Evolutionary conservation across 2,888 invertebrate genomes (phyloP), one percentile per base, ranked within the genome.

Genomic region (Urechis unicinctus): DNA sequence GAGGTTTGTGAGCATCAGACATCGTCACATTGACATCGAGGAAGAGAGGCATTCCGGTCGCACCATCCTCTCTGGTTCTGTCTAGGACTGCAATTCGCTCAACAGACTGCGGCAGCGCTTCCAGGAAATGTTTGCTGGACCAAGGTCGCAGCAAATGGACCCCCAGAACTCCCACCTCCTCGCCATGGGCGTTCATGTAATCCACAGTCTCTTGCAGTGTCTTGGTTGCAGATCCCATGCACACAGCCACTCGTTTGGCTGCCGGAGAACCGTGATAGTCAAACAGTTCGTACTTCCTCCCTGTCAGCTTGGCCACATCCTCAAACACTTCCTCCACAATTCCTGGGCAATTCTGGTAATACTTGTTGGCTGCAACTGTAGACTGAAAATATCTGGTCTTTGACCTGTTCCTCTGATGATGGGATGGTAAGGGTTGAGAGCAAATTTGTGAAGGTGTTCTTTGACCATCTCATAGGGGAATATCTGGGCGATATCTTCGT

Each of bases 351-450:
- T 21, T 44, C 45, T 58, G 43, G 46, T 63, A 63, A 49, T 61
- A 63, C 52, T 58, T 54, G 49, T 62, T 54, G 21, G 60, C 60
- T 17, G 63, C 63, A 28, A 63, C 59, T 9, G 63, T 48, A 22
- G 56, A 43, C 57, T 63, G 63, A 62, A 63, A 36, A 63, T 63
- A 51, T 63, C 63, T 3, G 63, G 63, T n/a, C 63, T 48, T 52
- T 62, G 62, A 3, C 62, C 62, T 6, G 63, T 63, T 17, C 63
- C 63, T 9, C 63, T 43, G 43, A 63, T 59, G 52, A 52, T 59
- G 2, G 63, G 63, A 45, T 60, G 50, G 51, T 58, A 52, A 0
- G 63, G 63, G 50, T 63, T 63, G 44, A 63, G 59, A 4, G 63
- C 63, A 44, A 43, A 62, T 24, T 59, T 54, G 54, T 58, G 60